Conservation (phyloP, 1,140 invertebrate species). For the Trigoniulus corallinus region DNA sequence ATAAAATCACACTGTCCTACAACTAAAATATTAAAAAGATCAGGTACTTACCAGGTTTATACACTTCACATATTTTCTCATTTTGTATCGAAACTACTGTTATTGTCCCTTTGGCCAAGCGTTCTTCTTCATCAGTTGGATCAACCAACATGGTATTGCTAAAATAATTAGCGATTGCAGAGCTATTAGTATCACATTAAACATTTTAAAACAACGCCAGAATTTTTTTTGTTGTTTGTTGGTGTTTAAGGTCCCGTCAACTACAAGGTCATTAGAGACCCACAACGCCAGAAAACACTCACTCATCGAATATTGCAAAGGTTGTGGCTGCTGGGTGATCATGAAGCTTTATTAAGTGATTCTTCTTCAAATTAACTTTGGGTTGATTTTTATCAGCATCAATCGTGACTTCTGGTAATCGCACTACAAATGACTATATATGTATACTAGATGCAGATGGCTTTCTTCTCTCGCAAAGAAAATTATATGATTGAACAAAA, state of each 20-base stretch:
- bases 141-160: constrained; percentile 24
- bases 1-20: no score
- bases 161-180: no score
- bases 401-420: constrained; percentile 43
- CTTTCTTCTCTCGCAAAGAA: no score
- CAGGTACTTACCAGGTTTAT: constrained; percentile 9
- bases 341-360: not conserved
- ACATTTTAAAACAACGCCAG: no score
- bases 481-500: no score
- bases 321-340: constrained; percentile 46
- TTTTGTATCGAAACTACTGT: constrained; percentile 20
- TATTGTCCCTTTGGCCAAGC: constrained; percentile 21
- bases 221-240: not conserved
- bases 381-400: constrained; percentile 43
- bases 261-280: not conserved
- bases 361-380: constrained; percentile 4
- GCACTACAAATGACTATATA: constrained; percentile 34
- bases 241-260: no score
- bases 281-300: constrained; percentile 4
- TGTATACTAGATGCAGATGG: no score
- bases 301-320: constrained; percentile 53
- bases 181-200: no score
- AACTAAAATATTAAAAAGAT: no score
- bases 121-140: constrained; percentile 27
- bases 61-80: constrained; percentile 1